Conservation (phyloP, 1,140 invertebrate genomes). For the Procambarus clarkii region DNA sequence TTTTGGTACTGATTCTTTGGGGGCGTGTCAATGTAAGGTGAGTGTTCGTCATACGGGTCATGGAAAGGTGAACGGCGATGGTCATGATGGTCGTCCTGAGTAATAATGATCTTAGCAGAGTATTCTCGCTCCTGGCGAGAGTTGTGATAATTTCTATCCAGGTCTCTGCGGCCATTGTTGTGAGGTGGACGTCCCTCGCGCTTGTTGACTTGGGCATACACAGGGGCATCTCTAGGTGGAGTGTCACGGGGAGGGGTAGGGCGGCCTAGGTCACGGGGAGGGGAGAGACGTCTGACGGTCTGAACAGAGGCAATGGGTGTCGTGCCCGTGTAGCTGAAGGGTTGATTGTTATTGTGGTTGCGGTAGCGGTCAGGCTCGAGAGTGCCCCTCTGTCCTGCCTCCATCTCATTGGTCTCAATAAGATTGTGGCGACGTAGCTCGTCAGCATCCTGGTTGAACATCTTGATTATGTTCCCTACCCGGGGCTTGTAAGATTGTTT, state of each 20-base stretch:
- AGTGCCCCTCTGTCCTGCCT: conserved; percentile 14
- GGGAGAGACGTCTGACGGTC: conserved; percentile 42
- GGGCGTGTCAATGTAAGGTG: conserved; percentile 22
- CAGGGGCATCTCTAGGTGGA: conserved; percentile 10
- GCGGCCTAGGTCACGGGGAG: conserved; percentile 72
- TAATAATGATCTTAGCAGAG: conserved; percentile 72
- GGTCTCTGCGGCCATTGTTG: conserved; percentile 11
- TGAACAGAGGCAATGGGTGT: conserved; percentile 22
- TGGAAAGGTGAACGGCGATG: conserved; percentile 14
- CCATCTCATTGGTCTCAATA: conserved; percentile 21
- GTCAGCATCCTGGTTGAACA: conserved; percentile 57
- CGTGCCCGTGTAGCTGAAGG: conserved; percentile 83
- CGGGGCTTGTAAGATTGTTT: conserved; percentile 37
- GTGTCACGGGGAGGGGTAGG: neutral
- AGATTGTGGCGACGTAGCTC: neutral
- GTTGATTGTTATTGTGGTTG: conserved; percentile 84
- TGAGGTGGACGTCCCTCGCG: neutral
- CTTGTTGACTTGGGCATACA: conserved; percentile 68
- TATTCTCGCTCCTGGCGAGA: conserved; percentile 33
- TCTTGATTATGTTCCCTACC: conserved; percentile 66
- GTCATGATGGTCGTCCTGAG: conserved; percentile 20
- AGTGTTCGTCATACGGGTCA: conserved; percentile 20
- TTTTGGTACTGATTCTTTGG: conserved; percentile 25
- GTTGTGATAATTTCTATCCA: conserved; percentile 38
- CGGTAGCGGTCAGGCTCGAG: conserved; percentile 80